Evolutionary conservation across 2,797 vertebrate genomes (phyloP), one percentile per base, ranked within the genome.

Genomic region (Pseudomugil gertrudae): DNA sequence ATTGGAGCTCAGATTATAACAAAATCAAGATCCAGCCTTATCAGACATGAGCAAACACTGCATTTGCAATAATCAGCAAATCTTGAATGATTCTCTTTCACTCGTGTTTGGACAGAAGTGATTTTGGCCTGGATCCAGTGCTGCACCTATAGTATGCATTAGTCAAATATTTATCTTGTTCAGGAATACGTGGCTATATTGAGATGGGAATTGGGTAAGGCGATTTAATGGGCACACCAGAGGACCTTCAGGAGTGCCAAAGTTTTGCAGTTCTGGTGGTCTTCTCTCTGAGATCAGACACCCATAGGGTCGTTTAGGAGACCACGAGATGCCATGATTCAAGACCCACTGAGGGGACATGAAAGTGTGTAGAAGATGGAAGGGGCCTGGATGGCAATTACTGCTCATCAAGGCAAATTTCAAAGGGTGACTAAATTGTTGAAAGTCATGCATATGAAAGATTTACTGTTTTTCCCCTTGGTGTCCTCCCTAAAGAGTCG

Each of bases 131-230:
- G 9, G 54, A 58, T 81, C 91, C 93, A 93, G 84, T 48, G 67
- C 90, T 86, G 84, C 88, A 93, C 90, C 90, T 93, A 88, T 91
- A 90, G 88, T 81, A 89, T 89, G 87, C 84, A 92, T 90, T 91
- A 89, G 89, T 89, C 91, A 94, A 94, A 95, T 95, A 94, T 94
- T 94, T 93, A 92, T 90, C 91, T 90, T 92, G 88, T 92, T 90
- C 86, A 85, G 81, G 92, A 93, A 92, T 90, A 90, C 63, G 68
- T 53, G 88, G 89, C 90, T 94, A 93, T 93, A 91, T 90, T 87
- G 89, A 90, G 90, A 93, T 91, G 85, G 92, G 88, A 93, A 89
- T 88, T 26, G 79, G 81, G 87, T 77, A 69, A 82, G 78, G 91
- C 93, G 92, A 92, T 94, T 94, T 94, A 94, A 94, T 93, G 87